A percentile compares a stretch with the other conserved stretches of the same genome.
Evolutionary conservation across 1,140 invertebrate species (phyloP).

Genomic region (Aphidius ervi): DNA sequence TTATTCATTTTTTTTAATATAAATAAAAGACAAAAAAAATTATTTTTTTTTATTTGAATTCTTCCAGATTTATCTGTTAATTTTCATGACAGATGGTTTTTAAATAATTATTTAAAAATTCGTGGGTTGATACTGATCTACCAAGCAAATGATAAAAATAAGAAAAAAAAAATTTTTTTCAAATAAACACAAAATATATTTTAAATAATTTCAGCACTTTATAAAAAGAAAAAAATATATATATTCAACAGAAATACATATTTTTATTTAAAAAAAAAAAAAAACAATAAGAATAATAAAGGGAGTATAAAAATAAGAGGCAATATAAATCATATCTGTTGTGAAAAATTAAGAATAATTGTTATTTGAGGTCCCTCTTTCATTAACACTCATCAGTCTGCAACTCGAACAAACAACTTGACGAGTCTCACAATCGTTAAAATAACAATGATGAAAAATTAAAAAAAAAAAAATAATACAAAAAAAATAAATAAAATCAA

Average conservation of each 20-base stretch:
- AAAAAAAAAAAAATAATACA: too few relatives aligned
- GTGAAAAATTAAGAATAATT: constrained; percentile 25
- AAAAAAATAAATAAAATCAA: neutral
- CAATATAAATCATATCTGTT: constrained; percentile 28
- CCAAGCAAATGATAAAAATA: too few relatives aligned
- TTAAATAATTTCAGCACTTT: neutral
- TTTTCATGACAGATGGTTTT: too few relatives aligned
- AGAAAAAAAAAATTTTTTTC: too few relatives aligned
- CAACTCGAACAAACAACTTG: constrained; percentile 33
- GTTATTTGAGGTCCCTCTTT: constrained; percentile 20
- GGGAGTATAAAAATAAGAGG: neutral
- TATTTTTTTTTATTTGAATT: too few relatives aligned
- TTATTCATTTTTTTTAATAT: too few relatives aligned
- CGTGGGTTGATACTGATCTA: too few relatives aligned
- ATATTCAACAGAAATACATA: neutral
- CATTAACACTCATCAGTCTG: constrained; percentile 35
- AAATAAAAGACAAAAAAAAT: too few relatives aligned
- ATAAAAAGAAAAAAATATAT: neutral
- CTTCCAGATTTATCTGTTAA: too few relatives aligned
- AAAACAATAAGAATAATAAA: neutral
- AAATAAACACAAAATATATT: neutral
- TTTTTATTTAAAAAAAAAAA: neutral
- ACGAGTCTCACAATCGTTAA: constrained; percentile 22
- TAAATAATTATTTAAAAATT: too few relatives aligned
- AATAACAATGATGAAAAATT: neutral